These are phyloP conservation scores for Sinocyclocheilus anshuiensis DNA, from an alignment of 2,113 vertebrate species.

Conservation along the genomic window DNA sequence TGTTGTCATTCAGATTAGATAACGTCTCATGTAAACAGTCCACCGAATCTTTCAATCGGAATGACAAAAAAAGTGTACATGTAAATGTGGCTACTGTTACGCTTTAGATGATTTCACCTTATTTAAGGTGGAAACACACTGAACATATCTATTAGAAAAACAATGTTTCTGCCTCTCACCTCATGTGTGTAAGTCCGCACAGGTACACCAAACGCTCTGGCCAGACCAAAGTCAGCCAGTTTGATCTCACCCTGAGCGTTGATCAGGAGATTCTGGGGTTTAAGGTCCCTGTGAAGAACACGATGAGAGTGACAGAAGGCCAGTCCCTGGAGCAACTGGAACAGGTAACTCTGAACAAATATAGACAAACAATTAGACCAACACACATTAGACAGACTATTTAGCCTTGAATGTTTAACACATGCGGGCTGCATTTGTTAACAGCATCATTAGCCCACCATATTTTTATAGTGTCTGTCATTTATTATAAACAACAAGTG, in stretches of 20 bases:
- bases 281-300: constrained; percentile 91
- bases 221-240: constrained; percentile 93
- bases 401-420: not conserved
- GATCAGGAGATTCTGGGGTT: constrained; percentile 95
- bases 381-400: not conserved
- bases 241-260: constrained; percentile 94
- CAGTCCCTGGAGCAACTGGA: constrained; percentile 93
- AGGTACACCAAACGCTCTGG: constrained; percentile 91
- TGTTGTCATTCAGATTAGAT: too few species aligned
- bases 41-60: too few species aligned
- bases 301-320: constrained; percentile 96
- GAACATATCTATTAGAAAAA: not conserved
- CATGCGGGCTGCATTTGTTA: not conserved
- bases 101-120: too few species aligned
- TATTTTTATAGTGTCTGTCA: not conserved
- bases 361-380: not conserved
- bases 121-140: not conserved
- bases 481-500: not conserved
- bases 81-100: too few species aligned
- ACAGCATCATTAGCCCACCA: not conserved
- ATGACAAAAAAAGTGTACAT: too few species aligned
- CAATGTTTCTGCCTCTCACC: constrained; percentile 65
- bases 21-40: too few species aligned
- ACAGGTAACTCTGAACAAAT: constrained; percentile 86
- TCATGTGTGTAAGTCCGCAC: constrained; percentile 96